phyloP scores from a whole-genome alignment of 2,113 vertebrate species.

The Epinephelus lanceolatus region DNA sequence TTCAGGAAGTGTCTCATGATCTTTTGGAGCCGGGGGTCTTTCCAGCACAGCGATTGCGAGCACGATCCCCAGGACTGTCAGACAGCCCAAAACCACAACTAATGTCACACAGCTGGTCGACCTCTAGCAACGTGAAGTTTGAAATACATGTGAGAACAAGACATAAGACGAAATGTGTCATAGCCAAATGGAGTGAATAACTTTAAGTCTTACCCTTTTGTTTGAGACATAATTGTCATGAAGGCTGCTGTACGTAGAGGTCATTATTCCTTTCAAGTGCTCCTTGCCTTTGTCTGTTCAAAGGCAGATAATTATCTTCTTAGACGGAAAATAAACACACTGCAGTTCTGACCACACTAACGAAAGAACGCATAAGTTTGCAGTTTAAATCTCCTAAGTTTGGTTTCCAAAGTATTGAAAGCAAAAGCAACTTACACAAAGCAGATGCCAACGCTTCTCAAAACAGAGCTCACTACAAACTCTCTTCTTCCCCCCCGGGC shows the following conservation, averaged over 20 bases:
- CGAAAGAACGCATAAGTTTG: background rate
- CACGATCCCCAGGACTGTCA: constrained; percentile 75
- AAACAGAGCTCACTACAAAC: background rate
- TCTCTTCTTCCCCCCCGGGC: background rate
- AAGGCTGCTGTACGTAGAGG: constrained; percentile 66
- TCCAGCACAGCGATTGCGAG: constrained; percentile 76
- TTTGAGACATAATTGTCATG: constrained; percentile 69
- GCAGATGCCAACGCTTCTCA: background rate
- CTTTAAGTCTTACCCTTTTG: constrained; percentile 64
- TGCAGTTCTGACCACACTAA: background rate
- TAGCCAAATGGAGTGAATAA: background rate
- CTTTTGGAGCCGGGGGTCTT: constrained; percentile 41
- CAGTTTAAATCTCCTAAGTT: background rate
- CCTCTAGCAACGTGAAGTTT: constrained; percentile 41
- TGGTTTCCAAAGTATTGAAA: constrained; percentile 25
- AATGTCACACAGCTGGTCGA: constrained; percentile 50
- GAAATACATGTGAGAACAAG: background rate
- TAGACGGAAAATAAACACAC: background rate
- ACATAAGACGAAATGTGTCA: background rate
- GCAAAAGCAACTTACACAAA: constrained; percentile 42
- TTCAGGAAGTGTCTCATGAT: background rate
- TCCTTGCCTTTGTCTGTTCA: constrained; percentile 14
- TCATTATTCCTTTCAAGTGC: constrained; percentile 42
- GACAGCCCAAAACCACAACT: constrained; percentile 58
- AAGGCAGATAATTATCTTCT: background rate